Evolutionary conservation across 2,113 vertebrate genomes (phyloP).

Genomic region (Chloropsis cyanopogon): DNA sequence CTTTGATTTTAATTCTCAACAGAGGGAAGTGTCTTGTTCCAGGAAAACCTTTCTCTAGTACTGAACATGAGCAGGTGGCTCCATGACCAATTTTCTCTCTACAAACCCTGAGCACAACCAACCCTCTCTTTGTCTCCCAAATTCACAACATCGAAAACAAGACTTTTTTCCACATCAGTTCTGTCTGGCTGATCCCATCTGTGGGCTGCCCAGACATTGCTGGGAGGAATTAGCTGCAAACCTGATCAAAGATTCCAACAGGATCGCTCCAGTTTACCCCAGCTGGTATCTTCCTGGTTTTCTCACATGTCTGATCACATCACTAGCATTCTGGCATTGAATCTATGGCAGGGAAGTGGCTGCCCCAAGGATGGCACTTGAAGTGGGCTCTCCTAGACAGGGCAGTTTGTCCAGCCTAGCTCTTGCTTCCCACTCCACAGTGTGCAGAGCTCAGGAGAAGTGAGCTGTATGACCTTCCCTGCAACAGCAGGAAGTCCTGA

Average conservation of each 20-base stretch:
- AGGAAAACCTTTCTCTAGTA: not conserved
- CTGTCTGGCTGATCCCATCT: accelerated
- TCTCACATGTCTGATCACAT: not conserved
- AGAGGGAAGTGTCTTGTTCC: not conserved
- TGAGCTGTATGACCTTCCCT: too few relatives aligned
- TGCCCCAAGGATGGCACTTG: not conserved
- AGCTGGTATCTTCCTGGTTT: not conserved
- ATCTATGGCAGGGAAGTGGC: not conserved
- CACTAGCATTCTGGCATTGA: not conserved
- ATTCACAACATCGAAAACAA: not conserved
- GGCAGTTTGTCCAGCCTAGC: not conserved
- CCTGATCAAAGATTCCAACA: not conserved
- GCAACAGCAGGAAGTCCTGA: too few relatives aligned
- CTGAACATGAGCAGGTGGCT: not conserved
- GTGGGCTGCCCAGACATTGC: not conserved
- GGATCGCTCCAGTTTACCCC: not conserved
- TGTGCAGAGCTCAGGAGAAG: too few relatives aligned
- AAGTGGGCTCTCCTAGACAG: not conserved
- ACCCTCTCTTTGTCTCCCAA: not conserved
- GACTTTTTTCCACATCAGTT: not conserved
- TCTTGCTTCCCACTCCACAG: too few relatives aligned
- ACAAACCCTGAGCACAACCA: not conserved
- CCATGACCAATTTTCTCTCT: not conserved
- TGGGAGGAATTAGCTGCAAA: not conserved
- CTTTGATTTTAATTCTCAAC: not conserved